These are phyloP conservation scores for Monarcha castaneiventris DNA, from an alignment of 2,113 vertebrate genomes.

Conservation along the genomic window DNA sequence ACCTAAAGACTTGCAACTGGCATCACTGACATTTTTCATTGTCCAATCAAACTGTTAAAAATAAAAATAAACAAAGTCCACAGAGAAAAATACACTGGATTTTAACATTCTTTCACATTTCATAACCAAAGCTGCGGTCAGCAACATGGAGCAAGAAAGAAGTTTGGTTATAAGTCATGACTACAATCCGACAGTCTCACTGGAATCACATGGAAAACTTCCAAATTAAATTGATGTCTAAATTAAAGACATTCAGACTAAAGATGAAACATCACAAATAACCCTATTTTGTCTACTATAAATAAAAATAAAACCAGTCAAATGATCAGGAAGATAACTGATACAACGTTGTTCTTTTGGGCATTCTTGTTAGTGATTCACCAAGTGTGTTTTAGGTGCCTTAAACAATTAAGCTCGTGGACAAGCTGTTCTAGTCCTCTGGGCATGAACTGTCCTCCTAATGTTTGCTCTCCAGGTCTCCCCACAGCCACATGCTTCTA, in stretches of 20 bases:
- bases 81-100: background rate
- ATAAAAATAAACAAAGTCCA: constrained; percentile 15
- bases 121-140: constrained; percentile 8
- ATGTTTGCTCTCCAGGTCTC: background rate
- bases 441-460: background rate
- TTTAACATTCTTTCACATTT: constrained; percentile 47
- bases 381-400: background rate
- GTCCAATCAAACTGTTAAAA: background rate
- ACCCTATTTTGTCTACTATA: constrained; percentile 10
- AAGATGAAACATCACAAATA: constrained; percentile 3
- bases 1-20: constrained; percentile 2
- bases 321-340: constrained; percentile 11
- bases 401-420: background rate
- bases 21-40: background rate
- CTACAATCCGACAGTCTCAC: background rate
- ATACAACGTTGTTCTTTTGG: constrained; percentile 2
- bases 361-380: constrained; percentile 2
- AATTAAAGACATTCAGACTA: constrained; percentile 13
- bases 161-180: background rate
- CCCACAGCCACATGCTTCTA: background rate
- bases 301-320: background rate
- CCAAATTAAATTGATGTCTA: constrained; percentile 17
- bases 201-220: background rate
- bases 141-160: background rate
- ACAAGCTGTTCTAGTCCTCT: background rate